These are phyloP conservation scores for Teinopalpus imperialis DNA, from an alignment of 2,888 invertebrate species.

Conservation along the genomic window DNA sequence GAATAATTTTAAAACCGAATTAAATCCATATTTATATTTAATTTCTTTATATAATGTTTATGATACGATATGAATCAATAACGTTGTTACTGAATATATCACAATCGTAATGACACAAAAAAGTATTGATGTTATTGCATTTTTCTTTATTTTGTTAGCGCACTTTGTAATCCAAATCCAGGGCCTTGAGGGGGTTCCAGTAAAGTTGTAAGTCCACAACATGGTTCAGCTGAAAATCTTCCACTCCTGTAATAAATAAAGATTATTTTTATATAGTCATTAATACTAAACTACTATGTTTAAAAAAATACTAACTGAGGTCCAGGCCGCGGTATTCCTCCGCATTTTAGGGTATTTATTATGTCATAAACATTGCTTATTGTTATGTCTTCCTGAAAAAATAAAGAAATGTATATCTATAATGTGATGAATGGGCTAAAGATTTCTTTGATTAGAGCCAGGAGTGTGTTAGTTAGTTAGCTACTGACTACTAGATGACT, in stretches of 20 bases:
- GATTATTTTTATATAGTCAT: not conserved
- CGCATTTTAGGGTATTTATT: slow-evolving; percentile 50
- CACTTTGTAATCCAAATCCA: slow-evolving; percentile 50
- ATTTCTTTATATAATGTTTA: no score
- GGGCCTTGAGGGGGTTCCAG: slow-evolving; percentile 46
- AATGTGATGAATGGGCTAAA: not conserved
- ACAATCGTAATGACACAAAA: no score
- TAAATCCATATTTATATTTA: no score
- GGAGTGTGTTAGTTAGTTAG: no score
- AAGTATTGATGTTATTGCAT: no score
- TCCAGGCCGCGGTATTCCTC: slow-evolving; percentile 57
- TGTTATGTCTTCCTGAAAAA: slow-evolving; percentile 59
- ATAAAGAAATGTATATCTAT: not conserved
- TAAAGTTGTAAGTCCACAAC: slow-evolving; percentile 46
- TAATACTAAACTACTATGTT: no score
- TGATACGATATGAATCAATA: no score
- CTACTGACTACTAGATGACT: no score
- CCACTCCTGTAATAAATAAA: slow-evolving; percentile 46
- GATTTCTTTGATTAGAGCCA: no score
- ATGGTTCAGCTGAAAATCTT: slow-evolving; percentile 55
- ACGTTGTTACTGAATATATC: no score
- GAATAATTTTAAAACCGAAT: no score
- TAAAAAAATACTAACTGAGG: slow-evolving; percentile 55
- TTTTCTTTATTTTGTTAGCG: slow-evolving; percentile 7
- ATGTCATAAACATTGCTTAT: slow-evolving; percentile 57